phyloP scores from a whole-genome alignment of 2,113 vertebrate species.

The Microtus oregoni region DNA sequence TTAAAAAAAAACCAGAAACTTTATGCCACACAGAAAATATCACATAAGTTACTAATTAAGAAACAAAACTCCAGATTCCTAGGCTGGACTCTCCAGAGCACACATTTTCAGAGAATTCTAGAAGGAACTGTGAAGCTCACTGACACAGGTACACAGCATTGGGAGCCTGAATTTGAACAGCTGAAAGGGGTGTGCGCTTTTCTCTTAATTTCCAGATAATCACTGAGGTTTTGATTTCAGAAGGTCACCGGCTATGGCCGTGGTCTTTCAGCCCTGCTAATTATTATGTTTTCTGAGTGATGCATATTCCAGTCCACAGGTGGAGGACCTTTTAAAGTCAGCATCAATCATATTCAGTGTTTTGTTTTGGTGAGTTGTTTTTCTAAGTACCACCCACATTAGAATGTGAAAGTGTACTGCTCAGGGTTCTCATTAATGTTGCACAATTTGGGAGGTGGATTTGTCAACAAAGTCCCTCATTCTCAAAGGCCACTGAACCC shows the following conservation, averaged over 20 bases:
- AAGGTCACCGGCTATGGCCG: constrained; percentile 78
- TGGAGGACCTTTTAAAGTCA: constrained; percentile 85
- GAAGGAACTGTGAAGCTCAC: neutral
- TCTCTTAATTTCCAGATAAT: neutral
- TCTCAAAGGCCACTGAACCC: constrained; percentile 83
- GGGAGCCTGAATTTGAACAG: neutral
- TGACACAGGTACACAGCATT: constrained; percentile 25
- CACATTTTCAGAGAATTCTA: neutral
- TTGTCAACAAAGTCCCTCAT: constrained; percentile 83
- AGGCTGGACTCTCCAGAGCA: neutral
- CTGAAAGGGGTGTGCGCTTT: constrained; percentile 28
- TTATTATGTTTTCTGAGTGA: constrained; percentile 80
- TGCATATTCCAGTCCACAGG: constrained; percentile 86
- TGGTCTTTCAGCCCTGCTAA: constrained; percentile 78
- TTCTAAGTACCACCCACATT: constrained; percentile 78
- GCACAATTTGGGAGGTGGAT: constrained; percentile 81
- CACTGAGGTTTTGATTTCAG: constrained; percentile 83
- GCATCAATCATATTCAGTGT: constrained; percentile 83
- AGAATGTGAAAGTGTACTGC: constrained; percentile 75
- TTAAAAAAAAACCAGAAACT: neutral
- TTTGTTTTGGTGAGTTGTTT: constrained; percentile 61
- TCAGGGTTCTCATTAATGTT: constrained; percentile 83
- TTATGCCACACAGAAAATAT: neutral
- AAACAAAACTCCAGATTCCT: neutral
- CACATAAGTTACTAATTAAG: neutral